phyloP scores from a whole-genome alignment of 2,888 invertebrate species.

The Philhelius pedissequus region DNA sequence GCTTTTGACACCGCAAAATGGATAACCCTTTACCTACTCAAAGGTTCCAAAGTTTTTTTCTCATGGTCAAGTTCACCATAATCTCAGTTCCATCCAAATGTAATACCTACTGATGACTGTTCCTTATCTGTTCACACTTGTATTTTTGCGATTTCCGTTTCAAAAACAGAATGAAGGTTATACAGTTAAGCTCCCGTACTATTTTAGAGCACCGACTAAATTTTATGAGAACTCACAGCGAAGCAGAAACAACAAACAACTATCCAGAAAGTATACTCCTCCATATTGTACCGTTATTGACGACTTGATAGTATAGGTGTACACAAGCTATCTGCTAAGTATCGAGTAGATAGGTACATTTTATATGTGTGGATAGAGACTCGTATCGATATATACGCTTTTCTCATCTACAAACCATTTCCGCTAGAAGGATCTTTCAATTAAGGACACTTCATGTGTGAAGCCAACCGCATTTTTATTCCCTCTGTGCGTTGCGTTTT shows the following conservation, averaged over 20 bases:
- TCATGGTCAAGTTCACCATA: background rate
- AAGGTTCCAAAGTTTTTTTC: too few relatives aligned
- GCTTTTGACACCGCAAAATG: too few relatives aligned
- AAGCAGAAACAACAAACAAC: constrained; percentile 1
- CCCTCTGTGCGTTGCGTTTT: background rate
- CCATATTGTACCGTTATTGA: constrained; percentile 20
- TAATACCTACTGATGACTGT: background rate
- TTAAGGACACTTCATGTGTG: constrained; percentile 46
- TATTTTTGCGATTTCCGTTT: constrained; percentile 14
- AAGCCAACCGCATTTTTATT: background rate
- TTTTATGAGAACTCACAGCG: constrained; percentile 21
- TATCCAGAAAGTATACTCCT: background rate
- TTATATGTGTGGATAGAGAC: background rate
- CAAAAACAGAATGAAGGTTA: background rate
- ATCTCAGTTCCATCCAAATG: background rate
- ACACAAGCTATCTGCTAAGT: too few relatives aligned
- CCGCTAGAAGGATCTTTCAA: constrained; percentile 58
- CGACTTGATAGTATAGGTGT: background rate
- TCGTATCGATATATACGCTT: background rate
- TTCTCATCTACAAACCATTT: constrained; percentile 49
- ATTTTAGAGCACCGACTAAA: constrained; percentile 32
- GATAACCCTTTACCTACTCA: too few relatives aligned
- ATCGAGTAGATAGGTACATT: too few relatives aligned
- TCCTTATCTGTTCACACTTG: background rate
- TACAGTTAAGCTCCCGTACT: background rate